phyloP scores from a whole-genome alignment of 2,113 vertebrate genomes.

The Triplophysa tibetana region DNA sequence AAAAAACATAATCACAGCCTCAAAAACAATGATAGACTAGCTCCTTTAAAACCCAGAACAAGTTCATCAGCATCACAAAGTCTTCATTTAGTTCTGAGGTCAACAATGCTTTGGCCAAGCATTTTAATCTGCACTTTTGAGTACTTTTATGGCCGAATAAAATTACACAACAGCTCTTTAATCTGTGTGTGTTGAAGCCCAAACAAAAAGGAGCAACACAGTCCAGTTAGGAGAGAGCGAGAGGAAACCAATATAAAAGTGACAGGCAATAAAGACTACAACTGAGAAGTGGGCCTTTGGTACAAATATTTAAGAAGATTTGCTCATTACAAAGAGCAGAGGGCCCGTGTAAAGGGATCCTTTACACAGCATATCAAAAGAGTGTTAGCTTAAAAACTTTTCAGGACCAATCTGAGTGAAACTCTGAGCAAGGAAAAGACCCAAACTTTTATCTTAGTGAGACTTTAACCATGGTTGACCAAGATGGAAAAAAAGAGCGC shows the following conservation, averaged over 20 bases:
- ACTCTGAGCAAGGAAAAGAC: no score
- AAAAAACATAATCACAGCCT: no score
- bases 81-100: background rate
- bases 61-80: no score
- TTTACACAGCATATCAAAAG: conserved; percentile 49
- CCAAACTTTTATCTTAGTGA: no score
- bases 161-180: conserved; percentile 23
- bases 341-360: conserved; percentile 47
- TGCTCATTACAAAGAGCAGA: conserved; percentile 28
- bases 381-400: no score
- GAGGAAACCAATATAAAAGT: background rate
- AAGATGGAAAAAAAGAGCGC: no score
- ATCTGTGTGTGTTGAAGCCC: background rate
- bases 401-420: no score
- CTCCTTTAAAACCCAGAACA: no score
- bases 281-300: conserved; percentile 10
- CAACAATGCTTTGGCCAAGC: background rate
- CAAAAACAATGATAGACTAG: no score
- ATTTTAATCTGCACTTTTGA: background rate
- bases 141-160: conserved; percentile 1
- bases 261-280: conserved; percentile 1
- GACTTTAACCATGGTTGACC: no score
- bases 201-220: conserved; percentile 13
- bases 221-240: background rate
- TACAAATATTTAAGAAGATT: conserved; percentile 35